Percentiles rank a stretch among this genome's conserved stretches.
These are phyloP conservation scores for Hycleus cichorii DNA, from an alignment of 1,140 invertebrate genomes.

Conservation along the genomic window DNA sequence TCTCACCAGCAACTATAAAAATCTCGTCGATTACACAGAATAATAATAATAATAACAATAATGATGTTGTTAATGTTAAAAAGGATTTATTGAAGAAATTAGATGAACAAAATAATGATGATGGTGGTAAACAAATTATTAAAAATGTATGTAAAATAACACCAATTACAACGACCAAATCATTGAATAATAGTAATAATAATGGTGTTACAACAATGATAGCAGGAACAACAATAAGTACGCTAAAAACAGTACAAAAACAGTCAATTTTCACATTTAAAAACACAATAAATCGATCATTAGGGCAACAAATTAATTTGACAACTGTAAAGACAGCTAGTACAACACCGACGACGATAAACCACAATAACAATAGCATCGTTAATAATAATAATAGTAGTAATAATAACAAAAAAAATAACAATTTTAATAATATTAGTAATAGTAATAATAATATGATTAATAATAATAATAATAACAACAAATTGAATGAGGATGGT, in stretches of 20 bases:
- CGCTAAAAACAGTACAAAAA: no score
- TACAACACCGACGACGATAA: constrained; percentile 26
- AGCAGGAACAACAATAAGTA: no score
- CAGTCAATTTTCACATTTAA: no score
- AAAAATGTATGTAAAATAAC: constrained; percentile 38
- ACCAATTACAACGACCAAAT: constrained; percentile 32
- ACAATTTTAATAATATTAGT: constrained; percentile 35
- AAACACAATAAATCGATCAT: no score
- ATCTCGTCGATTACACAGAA: constrained; percentile 44
- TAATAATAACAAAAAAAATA: constrained; percentile 20
- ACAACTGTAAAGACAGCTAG: constrained; percentile 26
- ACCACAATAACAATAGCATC: constrained; percentile 31
- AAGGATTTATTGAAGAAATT: constrained; percentile 36
- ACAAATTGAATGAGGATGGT: constrained; percentile 48
- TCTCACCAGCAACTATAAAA: constrained; percentile 57
- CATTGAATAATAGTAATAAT: no score
- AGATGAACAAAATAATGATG: constrained; percentile 33
- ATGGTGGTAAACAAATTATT: constrained; percentile 38
- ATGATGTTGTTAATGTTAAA: constrained; percentile 21
- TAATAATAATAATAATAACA: constrained; percentile 44
- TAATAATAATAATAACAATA: constrained; percentile 8
- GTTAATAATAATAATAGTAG: constrained; percentile 31
- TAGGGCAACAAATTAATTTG: no score
- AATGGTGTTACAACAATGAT: no score
- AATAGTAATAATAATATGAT: constrained; percentile 46